A percentile compares a stretch with the other conserved stretches of the same genome.
These are phyloP conservation scores for Eupsittula cactorum DNA, from an alignment of 2,113 vertebrate genomes.

Conservation along the genomic window DNA sequence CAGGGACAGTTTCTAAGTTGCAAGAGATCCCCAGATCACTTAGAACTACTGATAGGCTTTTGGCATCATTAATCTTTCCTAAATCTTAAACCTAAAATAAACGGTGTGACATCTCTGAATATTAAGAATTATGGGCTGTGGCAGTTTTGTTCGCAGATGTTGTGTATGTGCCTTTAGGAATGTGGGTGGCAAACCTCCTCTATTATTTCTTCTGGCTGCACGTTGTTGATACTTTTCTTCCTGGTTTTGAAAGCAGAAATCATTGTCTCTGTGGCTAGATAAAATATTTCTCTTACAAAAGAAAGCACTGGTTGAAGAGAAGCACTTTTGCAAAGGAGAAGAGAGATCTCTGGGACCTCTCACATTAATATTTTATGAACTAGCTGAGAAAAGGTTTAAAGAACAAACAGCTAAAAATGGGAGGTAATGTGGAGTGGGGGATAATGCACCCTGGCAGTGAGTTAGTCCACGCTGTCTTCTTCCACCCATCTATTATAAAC, in stretches of 20 bases:
- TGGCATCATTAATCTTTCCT: conserved; percentile 13
- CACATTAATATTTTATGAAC: conserved; percentile 36
- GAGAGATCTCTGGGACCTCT: conserved; percentile 1
- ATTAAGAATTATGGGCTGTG: background rate
- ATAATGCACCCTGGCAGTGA: background rate
- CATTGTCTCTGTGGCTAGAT: conserved; percentile 30
- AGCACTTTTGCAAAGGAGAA: background rate
- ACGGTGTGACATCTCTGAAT: background rate
- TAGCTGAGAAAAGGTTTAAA: conserved; percentile 17
- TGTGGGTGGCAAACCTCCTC: conserved; percentile 20
- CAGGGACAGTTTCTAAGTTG: background rate
- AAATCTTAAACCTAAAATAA: conserved; percentile 30
- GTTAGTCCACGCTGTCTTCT: background rate
- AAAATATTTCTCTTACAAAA: conserved; percentile 50
- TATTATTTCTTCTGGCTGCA: conserved; percentile 21
- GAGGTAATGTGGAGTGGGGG: background rate
- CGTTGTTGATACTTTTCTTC: conserved; percentile 63
- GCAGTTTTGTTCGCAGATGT: background rate
- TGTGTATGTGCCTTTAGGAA: background rate
- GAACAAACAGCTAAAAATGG: conserved; percentile 9
- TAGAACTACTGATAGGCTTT: conserved; percentile 5
- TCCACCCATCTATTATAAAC: background rate
- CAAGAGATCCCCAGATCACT: background rate
- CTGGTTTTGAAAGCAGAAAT: conserved; percentile 63
- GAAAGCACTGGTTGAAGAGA: background rate